Conservation (phyloP, 2,113 vertebrate genomes). For the Proterorhinus semilunaris region DNA sequence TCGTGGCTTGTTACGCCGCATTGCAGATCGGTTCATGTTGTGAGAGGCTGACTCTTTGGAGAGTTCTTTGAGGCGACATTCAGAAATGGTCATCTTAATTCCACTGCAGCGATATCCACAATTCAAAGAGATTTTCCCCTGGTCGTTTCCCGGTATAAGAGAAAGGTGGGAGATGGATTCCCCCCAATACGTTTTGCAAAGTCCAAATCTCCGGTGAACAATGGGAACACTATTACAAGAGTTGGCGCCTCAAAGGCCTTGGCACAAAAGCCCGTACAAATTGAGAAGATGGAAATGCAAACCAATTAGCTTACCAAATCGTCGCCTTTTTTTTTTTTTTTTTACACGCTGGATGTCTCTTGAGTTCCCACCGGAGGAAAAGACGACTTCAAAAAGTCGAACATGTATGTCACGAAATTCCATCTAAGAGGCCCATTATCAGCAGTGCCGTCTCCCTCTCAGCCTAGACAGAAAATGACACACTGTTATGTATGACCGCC, state of each 20-base stretch:
- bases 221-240: slow-evolving; percentile 71
- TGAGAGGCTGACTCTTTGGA: slow-evolving; percentile 45
- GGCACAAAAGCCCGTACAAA: slow-evolving; percentile 74
- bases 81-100: slow-evolving; percentile 62
- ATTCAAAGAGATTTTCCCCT: slow-evolving; percentile 52
- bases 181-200: slow-evolving; percentile 55
- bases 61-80: slow-evolving; percentile 34
- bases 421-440: slow-evolving; percentile 19
- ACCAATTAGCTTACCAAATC: slow-evolving; percentile 78
- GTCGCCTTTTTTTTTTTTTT: slow-evolving; percentile 51
- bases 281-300: slow-evolving; percentile 74
- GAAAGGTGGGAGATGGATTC: slow-evolving; percentile 56
- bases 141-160: slow-evolving; percentile 58
- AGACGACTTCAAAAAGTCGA: slow-evolving; percentile 67
- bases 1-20: slow-evolving; percentile 56
- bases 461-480: slow-evolving; percentile 20
- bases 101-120: slow-evolving; percentile 60
- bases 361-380: slow-evolving; percentile 61
- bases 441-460: slow-evolving; percentile 3
- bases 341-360: slow-evolving; percentile 55
- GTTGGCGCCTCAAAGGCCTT: slow-evolving; percentile 75
- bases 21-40: slow-evolving; percentile 56
- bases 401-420: slow-evolving; percentile 25
- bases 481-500: slow-evolving; percentile 38
- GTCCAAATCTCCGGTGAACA: slow-evolving; percentile 63